phyloP scores from a whole-genome alignment of 2,113 vertebrate species.

The Ovibos moschatus region DNA sequence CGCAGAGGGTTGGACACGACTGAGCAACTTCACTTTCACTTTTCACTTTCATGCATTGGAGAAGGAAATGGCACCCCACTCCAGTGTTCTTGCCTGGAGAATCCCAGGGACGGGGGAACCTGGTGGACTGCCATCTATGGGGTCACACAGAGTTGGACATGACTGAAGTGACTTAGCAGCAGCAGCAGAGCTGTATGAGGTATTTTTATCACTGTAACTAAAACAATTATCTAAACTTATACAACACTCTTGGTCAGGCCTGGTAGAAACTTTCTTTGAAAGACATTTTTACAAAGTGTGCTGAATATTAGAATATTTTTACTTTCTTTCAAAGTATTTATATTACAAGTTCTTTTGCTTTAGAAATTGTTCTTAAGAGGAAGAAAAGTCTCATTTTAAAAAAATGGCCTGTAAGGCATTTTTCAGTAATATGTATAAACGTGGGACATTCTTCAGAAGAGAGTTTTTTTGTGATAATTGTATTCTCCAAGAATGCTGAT shows the following conservation, averaged over 20 bases:
- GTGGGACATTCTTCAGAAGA: slow-evolving; percentile 11
- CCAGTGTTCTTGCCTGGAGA: too few relatives aligned
- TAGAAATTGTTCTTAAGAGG: slow-evolving; percentile 41
- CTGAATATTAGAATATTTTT: not conserved
- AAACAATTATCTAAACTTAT: not conserved
- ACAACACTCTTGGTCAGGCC: not conserved
- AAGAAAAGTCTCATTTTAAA: slow-evolving; percentile 24
- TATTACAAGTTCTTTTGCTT: slow-evolving; percentile 11
- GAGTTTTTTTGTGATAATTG: not conserved
- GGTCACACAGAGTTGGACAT: too few relatives aligned
- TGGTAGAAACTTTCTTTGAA: not conserved
- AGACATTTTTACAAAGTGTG: not conserved
- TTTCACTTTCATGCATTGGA: too few relatives aligned
- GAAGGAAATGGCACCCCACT: too few relatives aligned
- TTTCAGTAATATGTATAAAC: not conserved
- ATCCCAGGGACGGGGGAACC: too few relatives aligned
- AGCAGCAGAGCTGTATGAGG: not conserved
- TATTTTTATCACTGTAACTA: not conserved
- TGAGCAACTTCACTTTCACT: too few relatives aligned
- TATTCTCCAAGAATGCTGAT: slow-evolving; percentile 4
- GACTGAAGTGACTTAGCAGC: too few relatives aligned
- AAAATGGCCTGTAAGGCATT: slow-evolving; percentile 42
- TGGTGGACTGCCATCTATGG: too few relatives aligned
- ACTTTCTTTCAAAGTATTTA: slow-evolving; percentile 31
- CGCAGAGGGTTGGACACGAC: accelerated